Evolutionary conservation across 2,888 invertebrate genomes (phyloP).

Genomic region (Heteropelma amictum): DNA sequence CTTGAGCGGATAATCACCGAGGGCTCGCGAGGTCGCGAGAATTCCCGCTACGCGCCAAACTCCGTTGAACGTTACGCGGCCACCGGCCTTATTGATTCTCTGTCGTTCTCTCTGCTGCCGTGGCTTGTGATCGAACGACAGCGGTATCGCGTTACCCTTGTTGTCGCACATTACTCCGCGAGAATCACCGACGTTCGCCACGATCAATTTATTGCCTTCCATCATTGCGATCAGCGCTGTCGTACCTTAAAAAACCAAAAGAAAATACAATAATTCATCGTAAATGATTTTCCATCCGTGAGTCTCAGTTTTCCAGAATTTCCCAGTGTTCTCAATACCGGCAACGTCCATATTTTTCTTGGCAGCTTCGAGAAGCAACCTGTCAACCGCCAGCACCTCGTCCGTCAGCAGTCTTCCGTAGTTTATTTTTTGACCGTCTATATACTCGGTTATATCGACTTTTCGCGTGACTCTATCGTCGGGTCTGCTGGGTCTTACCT

Average conservation of each 20-base stretch:
- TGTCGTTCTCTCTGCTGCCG: slow-evolving; percentile 95
- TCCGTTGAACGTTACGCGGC: slow-evolving; percentile 96
- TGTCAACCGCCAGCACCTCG: slow-evolving; percentile 92
- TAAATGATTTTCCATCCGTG: background rate
- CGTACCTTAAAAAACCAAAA: too few species aligned
- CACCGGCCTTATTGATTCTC: slow-evolving; percentile 96
- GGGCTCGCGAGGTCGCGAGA: slow-evolving; percentile 94
- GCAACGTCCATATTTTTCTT: slow-evolving; percentile 85
- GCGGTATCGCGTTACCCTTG: slow-evolving; percentile 92
- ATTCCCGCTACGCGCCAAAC: slow-evolving; percentile 98
- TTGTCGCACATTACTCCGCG: slow-evolving; percentile 96
- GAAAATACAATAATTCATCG: too few species aligned
- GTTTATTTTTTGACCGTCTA: slow-evolving; percentile 88
- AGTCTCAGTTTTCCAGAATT: too few species aligned
- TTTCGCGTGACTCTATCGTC: slow-evolving; percentile 64
- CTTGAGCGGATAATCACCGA: slow-evolving; percentile 97
- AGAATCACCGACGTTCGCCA: slow-evolving; percentile 98
- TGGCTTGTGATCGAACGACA: slow-evolving; percentile 98
- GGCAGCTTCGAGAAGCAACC: slow-evolving; percentile 88
- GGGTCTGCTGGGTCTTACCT: slow-evolving; percentile 70
- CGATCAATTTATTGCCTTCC: slow-evolving; percentile 89
- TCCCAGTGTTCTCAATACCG: too few species aligned
- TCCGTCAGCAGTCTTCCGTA: slow-evolving; percentile 90
- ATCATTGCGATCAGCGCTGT: slow-evolving; percentile 94
- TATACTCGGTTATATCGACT: slow-evolving; percentile 80